Evolutionary conservation across 2,113 vertebrate genomes (phyloP).

Genomic region (Heliornis fulica): DNA sequence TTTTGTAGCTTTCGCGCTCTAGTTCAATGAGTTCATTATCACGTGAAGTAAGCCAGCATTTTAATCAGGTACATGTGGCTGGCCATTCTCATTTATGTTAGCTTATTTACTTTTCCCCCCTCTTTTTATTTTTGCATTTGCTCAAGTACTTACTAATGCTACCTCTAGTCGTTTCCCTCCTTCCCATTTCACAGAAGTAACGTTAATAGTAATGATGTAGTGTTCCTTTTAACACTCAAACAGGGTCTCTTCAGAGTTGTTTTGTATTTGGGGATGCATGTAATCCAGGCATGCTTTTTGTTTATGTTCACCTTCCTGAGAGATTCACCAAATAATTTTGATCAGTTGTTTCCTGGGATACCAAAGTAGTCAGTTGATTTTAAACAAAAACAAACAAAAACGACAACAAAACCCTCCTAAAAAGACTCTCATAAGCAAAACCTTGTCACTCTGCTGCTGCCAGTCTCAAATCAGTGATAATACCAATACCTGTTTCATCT

Average conservation of each 20-base stretch:
- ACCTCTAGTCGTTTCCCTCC: neutral
- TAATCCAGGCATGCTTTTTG: conserved; percentile 44
- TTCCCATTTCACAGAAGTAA: neutral
- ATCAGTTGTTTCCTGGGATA: neutral
- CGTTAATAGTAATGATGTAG: neutral
- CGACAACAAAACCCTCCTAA: neutral
- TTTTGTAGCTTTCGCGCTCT: conserved; percentile 94
- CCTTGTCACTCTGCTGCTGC: neutral
- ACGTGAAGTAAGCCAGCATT: conserved; percentile 96
- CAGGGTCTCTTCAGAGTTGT: conserved; percentile 33
- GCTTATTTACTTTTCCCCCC: neutral
- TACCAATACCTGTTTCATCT: neutral
- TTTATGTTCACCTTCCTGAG: neutral
- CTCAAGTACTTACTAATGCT: conserved; percentile 45
- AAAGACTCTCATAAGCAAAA: neutral
- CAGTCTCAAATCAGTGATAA: neutral
- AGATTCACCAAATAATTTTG: neutral
- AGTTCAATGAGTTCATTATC: conserved; percentile 98
- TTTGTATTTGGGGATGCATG: conserved; percentile 3
- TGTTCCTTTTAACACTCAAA: conserved; percentile 47
- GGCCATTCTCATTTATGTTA: conserved; percentile 61
- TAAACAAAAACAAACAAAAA: neutral
- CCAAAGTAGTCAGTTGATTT: neutral
- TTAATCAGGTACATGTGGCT: conserved; percentile 92
- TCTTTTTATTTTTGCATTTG: neutral